phyloP scores from a whole-genome alignment of 2,113 vertebrate species.

The Balaeniceps rex region DNA sequence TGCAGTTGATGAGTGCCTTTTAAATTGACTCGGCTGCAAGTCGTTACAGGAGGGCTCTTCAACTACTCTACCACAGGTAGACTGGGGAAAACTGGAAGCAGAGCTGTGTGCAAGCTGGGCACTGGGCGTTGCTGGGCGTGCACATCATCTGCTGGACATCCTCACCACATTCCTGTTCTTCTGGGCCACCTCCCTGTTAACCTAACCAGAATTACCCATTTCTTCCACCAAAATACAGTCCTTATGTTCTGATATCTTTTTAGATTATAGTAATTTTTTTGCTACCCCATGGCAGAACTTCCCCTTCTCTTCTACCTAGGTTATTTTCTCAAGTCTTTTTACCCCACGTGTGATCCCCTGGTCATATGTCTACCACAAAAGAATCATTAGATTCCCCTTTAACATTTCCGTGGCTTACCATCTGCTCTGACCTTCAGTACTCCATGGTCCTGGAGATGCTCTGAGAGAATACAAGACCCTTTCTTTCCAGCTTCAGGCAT shows the following conservation, averaged over 20 bases:
- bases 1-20: neutral
- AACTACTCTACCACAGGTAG: neutral
- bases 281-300: neutral
- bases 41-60: neutral
- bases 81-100: neutral
- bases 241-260: neutral
- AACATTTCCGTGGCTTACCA: neutral
- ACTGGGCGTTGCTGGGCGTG: neutral
- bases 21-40: neutral
- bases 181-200: neutral
- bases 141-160: neutral
- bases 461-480: neutral
- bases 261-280: neutral
- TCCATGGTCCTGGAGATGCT: neutral
- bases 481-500: neutral
- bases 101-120: neutral
- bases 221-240: neutral
- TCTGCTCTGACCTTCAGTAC: neutral
- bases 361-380: neutral
- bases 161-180: neutral
- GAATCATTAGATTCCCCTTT: neutral
- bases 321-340: neutral
- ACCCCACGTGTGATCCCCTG: neutral
- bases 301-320: neutral
- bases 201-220: neutral